Base-by-base conservation (phyloP, 2,888 invertebrate species). In the Gonocerus acuteangulatus region DNA sequence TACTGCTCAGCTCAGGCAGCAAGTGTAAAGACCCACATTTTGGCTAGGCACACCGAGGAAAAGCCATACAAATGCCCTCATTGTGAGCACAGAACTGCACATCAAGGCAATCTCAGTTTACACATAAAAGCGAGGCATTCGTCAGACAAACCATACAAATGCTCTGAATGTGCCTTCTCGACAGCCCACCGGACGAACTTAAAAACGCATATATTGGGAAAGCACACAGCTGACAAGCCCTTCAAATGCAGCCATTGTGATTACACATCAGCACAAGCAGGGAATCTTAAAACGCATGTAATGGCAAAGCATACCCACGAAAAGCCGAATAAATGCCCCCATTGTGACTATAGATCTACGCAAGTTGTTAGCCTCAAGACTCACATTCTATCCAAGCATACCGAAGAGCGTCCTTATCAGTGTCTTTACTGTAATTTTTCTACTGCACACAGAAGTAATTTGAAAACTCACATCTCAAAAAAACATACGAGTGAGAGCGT, bases 231-330 rank as follows among this genome's bases (percentile, higher is more conserved):
- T 6, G 54, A 54, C 9, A 54, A 54, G 6, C 54, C 54, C 2
- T 22, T 21, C 16, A 34, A 52, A 22, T 52, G 52, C n/a, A 11
- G 34, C 39, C n/a, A 16, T 36, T 52, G 52, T 42, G 52, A 52
- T n/a, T 52, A 52, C 11, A 52, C 19, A 21, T 18, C 39, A n/a
- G 52, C 36, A 21, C 52, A 52, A 16, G 16, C 39, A 21, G 52
- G 36, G 2, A 34, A 52, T 13, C 21, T 52, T n/a, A 52, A 52
- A 39, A 39, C 22, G 19, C 52, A 52, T 11, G 39, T 52, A 21
- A 52, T 52, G 52, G 52, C 39, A n/a, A 34, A 52, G 34, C 52
- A 52, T 21, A 51, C 51, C 1, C 36, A 51, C 32, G 51, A 51
- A 19, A 51, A 51, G 21, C 51, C 51, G 3, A 18, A 36, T 32